Conservation (phyloP, 2,888 invertebrate genomes). For the Ecliptopera silaceata region DNA sequence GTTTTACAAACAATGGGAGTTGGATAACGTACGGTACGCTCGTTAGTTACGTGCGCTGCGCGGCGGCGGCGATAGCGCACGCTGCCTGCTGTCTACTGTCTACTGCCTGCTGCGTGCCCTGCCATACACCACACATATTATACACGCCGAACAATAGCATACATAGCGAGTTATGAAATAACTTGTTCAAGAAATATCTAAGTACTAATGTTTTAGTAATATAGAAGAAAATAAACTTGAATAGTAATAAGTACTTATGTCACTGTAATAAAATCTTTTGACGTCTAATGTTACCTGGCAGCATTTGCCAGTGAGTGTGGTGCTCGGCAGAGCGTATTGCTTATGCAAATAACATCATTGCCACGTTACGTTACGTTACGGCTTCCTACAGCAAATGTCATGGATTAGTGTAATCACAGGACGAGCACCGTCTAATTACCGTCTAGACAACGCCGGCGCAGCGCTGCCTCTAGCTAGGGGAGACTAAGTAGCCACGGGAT, state of each 20-base stretch:
- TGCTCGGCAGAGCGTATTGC: background rate
- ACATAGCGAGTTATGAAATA: background rate
- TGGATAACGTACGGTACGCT: background rate
- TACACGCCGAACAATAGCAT: background rate
- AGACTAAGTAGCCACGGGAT: too few species aligned
- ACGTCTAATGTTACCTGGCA: background rate
- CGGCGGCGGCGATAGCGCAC: background rate
- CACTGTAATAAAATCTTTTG: background rate
- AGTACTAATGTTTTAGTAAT: background rate
- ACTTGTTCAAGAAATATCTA: background rate
- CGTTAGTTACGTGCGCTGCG: background rate
- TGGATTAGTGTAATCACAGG: slow-evolving; percentile 4
- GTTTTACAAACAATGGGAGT: slow-evolving; percentile 15
- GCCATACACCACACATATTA: background rate
- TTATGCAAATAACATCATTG: background rate
- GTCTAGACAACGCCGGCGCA: slow-evolving; percentile 13
- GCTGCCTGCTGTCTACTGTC: too few species aligned
- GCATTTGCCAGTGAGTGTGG: too few species aligned
- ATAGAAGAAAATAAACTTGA: background rate
- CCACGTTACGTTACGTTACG: too few species aligned
- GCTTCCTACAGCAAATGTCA: slow-evolving; percentile 8
- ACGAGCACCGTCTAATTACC: slow-evolving; percentile 7
- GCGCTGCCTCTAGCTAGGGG: background rate
- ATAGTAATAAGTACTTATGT: background rate
- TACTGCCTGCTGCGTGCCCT: background rate